Evolutionary conservation across 2,797 vertebrate species (phyloP).

Genomic region (Masticophis lateralis): DNA sequence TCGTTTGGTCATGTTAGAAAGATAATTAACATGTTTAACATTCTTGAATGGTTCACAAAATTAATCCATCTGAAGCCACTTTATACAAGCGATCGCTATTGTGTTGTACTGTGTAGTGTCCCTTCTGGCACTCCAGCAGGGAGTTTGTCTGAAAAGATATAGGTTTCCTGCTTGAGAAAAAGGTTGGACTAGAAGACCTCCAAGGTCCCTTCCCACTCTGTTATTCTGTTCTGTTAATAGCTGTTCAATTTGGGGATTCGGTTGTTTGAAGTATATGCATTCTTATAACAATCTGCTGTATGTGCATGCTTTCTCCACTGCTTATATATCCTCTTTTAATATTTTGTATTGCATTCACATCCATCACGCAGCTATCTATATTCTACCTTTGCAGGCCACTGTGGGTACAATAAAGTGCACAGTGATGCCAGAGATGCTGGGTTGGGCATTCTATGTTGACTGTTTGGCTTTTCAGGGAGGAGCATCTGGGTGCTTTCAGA

Average conservation of each 20-base stretch:
- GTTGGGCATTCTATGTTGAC: neutral
- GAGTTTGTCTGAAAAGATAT: neutral
- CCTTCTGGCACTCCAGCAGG: neutral
- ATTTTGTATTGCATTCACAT: neutral
- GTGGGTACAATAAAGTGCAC: neutral
- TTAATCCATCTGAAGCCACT: neutral
- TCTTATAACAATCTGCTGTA: rapidly evolving
- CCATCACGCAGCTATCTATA: neutral
- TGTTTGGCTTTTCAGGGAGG: constrained; percentile 3
- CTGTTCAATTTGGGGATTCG: too few relatives aligned
- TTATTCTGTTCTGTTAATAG: neutral
- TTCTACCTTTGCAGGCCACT: constrained; percentile 3
- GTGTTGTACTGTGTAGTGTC: neutral
- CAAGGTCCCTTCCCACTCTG: neutral
- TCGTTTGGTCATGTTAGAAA: neutral
- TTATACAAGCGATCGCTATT: neutral
- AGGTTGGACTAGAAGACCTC: neutral
- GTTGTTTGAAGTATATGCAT: neutral
- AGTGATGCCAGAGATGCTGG: neutral
- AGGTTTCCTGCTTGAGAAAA: neutral
- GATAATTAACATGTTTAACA: neutral
- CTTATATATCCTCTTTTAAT: neutral
- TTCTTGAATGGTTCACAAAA: neutral
- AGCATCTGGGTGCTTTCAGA: constrained; percentile 14
- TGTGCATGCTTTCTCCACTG: neutral